These are phyloP conservation scores for Gortyna flavago DNA, from an alignment of 2,888 invertebrate genomes.

Conservation along the genomic window DNA sequence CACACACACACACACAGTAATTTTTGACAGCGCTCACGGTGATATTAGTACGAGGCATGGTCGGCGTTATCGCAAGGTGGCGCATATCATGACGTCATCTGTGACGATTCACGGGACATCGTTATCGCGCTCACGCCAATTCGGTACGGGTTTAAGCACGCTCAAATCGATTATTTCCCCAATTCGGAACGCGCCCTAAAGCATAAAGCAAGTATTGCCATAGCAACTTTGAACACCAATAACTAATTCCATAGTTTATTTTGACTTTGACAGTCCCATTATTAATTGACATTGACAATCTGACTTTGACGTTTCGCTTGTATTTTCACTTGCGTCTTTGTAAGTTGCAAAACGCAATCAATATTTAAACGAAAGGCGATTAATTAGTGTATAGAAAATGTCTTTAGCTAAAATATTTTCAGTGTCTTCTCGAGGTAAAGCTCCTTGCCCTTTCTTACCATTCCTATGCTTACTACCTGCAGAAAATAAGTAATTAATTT, in stretches of 20 bases:
- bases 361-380: constrained; percentile 48
- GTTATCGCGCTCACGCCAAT: too few species aligned
- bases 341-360: constrained; percentile 52
- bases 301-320: constrained; percentile 41
- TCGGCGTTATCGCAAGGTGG: too few species aligned
- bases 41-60: too few species aligned
- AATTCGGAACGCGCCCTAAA: too few species aligned
- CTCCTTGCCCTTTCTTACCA: constrained; percentile 5
- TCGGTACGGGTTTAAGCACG: too few species aligned
- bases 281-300: constrained; percentile 25
- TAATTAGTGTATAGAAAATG: constrained; percentile 75
- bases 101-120: too few species aligned
- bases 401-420: constrained; percentile 89
- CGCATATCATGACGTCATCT: too few species aligned
- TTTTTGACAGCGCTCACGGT: too few species aligned
- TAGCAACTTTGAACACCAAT: too few species aligned
- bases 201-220: too few species aligned
- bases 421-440: constrained; percentile 84
- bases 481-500: constrained; percentile 37
- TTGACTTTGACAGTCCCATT: constrained; percentile 6
- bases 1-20: too few species aligned
- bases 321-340: constrained; percentile 50
- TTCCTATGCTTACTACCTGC: background rate
- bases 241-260: background rate
- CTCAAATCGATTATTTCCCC: too few species aligned